Evolutionary conservation across 2,113 vertebrate species (phyloP).

Genomic region (Phyllopteryx taeniolatus): DNA sequence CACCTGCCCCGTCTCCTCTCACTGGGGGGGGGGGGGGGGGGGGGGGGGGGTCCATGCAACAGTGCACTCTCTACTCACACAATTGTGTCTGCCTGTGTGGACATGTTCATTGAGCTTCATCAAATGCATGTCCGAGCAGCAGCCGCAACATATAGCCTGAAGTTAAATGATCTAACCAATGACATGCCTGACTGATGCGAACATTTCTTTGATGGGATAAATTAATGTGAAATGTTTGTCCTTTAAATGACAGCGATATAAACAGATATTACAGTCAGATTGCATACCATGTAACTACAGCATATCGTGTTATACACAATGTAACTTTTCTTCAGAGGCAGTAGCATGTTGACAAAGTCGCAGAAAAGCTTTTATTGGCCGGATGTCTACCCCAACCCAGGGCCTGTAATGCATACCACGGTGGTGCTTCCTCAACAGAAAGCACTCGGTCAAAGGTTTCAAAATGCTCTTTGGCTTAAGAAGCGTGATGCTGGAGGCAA

Average conservation of each 20-base stretch:
- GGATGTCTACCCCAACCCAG: constrained; percentile 55
- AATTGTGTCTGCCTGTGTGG: constrained; percentile 53
- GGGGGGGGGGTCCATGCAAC: constrained; percentile 28
- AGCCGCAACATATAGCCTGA: constrained; percentile 52
- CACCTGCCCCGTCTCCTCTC: constrained; percentile 55
- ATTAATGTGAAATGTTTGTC: constrained; percentile 20
- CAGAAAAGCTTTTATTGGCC: constrained; percentile 65
- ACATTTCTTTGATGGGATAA: constrained; percentile 27
- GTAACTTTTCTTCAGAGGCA: constrained; percentile 36
- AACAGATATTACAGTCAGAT: not conserved
- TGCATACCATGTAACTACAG: not conserved
- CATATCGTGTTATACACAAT: constrained; percentile 5
- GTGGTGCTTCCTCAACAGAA: constrained; percentile 33
- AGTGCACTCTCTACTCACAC: constrained; percentile 34
- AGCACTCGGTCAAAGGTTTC: constrained; percentile 51
- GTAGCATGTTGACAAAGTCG: constrained; percentile 69
- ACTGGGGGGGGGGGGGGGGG: constrained; percentile 36
- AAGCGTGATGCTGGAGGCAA: constrained; percentile 41
- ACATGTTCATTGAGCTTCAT: constrained; percentile 62
- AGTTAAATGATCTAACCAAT: constrained; percentile 41
- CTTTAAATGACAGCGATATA: constrained; percentile 3
- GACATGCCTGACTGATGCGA: constrained; percentile 36
- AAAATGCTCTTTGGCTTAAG: constrained; percentile 52
- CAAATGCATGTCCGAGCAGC: constrained; percentile 50
- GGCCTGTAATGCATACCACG: constrained; percentile 54